Conservation (phyloP, 1,140 invertebrate species). For the Drosophila asahinai region DNA sequence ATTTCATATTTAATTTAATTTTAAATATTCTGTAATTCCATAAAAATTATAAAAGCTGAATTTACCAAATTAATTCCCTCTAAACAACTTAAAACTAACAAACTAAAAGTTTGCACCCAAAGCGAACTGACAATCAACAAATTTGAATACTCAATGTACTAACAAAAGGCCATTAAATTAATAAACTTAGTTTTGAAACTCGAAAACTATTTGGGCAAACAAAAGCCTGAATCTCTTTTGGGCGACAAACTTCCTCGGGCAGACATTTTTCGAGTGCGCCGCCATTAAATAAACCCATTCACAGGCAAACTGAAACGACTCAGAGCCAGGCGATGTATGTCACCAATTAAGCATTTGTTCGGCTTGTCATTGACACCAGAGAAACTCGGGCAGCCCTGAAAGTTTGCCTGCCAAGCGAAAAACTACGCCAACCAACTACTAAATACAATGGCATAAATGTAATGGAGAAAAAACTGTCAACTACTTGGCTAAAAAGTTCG, state of each 20-base stretch:
- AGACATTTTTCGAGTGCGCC: constrained; percentile 1
- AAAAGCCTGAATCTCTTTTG: background rate
- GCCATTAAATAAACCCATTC: constrained; percentile 35
- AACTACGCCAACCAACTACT: constrained; percentile 5
- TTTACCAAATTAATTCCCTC: background rate
- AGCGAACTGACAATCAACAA: background rate
- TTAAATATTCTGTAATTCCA: background rate
- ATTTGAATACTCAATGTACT: background rate
- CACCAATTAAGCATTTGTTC: constrained; percentile 69
- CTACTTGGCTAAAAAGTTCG: constrained; percentile 64
- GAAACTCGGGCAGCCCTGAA: constrained; percentile 41
- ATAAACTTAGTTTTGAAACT: constrained; percentile 9
- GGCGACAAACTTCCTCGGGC: background rate
- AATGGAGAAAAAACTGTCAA: constrained; percentile 67
- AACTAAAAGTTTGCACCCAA: background rate
- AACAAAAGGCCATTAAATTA: background rate
- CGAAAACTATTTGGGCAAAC: constrained; percentile 1
- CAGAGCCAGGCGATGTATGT: constrained; percentile 17
- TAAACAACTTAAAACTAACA: background rate
- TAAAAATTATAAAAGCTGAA: no score
- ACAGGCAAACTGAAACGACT: constrained; percentile 18
- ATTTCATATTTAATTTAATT: background rate
- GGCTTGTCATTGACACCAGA: constrained; percentile 61
- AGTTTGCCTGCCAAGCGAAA: constrained; percentile 36
- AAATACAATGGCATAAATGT: constrained; percentile 66